Base-by-base conservation (phyloP, 2,888 invertebrate genomes). In the Chydorus sphaericus region DNA sequence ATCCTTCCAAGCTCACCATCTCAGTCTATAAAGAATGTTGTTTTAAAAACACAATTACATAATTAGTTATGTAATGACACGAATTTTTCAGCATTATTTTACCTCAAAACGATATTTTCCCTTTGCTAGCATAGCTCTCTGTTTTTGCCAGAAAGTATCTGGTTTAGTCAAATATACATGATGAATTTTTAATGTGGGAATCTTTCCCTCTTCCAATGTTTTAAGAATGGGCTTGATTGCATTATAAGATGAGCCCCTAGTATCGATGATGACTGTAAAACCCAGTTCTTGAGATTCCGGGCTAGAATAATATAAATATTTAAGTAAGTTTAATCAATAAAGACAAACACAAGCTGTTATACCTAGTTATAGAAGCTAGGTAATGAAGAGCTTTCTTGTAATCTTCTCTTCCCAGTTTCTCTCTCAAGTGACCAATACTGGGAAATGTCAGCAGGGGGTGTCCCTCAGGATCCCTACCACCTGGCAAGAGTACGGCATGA, bases 111-210 rank as follows among this genome's bases (percentile, higher is more conserved):
- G 94, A 77, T 94, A 97, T 77, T 96, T 97, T 73, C 93, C 89
- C 73, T 91, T 90, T 67, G 92, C 92, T 68, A 97, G 80, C 62
- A 91, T 92, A 64, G 94, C 93, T 69, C 94, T 84, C 74, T 97
- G 96, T 74, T 97, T 97, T 74, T 97, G 96, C 96, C 96, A 96
- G 77, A 98, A 97, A 71, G 94, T 96, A 69, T 98, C 97, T 63
- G 96, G 94, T 75, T 97, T 96, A 65, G 97, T 93, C 70, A 98
- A 92, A 69, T 90, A 88, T 64, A 92, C 94, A 71, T 86, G 85
- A 73, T 93, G 87, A 68, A 97, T 87, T 28, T 37, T 52, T 69
- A 79, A 81, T 62, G 80, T 80, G 56, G 72, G 70, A 65, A 91
- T 84, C 72, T 94, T 96, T 73, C 91, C 88, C 71, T 97, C 96